A percentile compares a stretch with the other conserved stretches of the same genome.
Conservation (phyloP, 2,888 invertebrate species). For the Pseudeuparius sepicola region DNA sequence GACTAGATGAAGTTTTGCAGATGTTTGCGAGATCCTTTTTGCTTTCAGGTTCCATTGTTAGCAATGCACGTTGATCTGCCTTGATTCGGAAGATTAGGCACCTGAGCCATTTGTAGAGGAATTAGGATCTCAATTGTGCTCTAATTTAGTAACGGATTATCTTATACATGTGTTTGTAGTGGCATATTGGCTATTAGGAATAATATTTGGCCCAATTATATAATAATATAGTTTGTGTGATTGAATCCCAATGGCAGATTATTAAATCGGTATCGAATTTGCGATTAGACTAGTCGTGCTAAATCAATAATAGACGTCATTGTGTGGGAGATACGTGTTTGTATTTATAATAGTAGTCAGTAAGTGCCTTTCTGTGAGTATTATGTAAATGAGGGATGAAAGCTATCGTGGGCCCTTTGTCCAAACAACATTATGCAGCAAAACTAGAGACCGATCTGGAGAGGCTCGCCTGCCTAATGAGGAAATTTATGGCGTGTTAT, state of each 20-base stretch:
- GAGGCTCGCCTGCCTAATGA: slow-evolving; percentile 39
- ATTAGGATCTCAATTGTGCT: too few relatives aligned
- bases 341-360: slow-evolving; percentile 34
- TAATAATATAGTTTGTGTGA: slow-evolving; percentile 16
- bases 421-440: slow-evolving; percentile 37
- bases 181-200: too few relatives aligned
- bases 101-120: too few relatives aligned
- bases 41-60: too few relatives aligned
- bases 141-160: too few relatives aligned
- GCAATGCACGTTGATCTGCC: too few relatives aligned
- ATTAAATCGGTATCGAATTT: slow-evolving; percentile 21
- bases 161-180: too few relatives aligned
- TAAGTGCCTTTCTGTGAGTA: slow-evolving; percentile 34
- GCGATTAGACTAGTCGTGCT: slow-evolving; percentile 26
- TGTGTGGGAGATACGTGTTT: slow-evolving; percentile 29
- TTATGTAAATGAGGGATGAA: slow-evolving; percentile 37
- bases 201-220: slow-evolving; percentile 17
- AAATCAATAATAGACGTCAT: slow-evolving; percentile 28
- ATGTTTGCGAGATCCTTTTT: too few relatives aligned
- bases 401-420: slow-evolving; percentile 35
- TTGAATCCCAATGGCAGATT: slow-evolving; percentile 18
- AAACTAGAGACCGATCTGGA: too few relatives aligned
- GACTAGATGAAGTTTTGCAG: too few relatives aligned
- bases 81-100: too few relatives aligned
- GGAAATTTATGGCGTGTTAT: slow-evolving; percentile 41